These are phyloP conservation scores for Dysmachus trigonus DNA, from an alignment of 2,888 invertebrate species.

Conservation along the genomic window DNA sequence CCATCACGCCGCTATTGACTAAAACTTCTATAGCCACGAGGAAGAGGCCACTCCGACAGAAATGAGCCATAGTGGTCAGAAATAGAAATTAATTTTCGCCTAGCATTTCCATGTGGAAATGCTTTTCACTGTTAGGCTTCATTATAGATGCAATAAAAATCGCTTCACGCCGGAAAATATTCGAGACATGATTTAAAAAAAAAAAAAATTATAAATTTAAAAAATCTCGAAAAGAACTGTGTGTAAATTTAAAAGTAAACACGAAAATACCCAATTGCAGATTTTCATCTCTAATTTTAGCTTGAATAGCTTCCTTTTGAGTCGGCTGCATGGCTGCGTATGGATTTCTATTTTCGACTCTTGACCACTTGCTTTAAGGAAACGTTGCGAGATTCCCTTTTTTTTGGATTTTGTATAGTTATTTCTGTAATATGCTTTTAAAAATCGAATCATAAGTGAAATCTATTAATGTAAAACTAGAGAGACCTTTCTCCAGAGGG, in stretches of 20 bases:
- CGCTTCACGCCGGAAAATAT: conserved; percentile 6
- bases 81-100: conserved; percentile 14
- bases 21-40: neutral
- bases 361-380: neutral
- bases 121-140: neutral
- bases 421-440: neutral
- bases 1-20: neutral
- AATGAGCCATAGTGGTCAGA: neutral
- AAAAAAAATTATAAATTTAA: neutral
- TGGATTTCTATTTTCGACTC: neutral
- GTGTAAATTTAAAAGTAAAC: conserved; percentile 7
- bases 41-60: neutral
- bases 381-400: neutral
- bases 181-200: neutral
- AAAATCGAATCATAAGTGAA: too few species aligned
- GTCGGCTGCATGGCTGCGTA: neutral
- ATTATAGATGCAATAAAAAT: conserved; percentile 21
- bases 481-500: too few species aligned
- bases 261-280: neutral
- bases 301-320: neutral
- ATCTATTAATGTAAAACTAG: neutral
- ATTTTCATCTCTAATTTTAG: conserved; percentile 4
- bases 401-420: neutral
- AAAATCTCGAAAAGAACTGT: neutral
- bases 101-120: conserved; percentile 23